Conservation (phyloP, 2,113 vertebrate genomes). For the Pteruthius melanotis region DNA sequence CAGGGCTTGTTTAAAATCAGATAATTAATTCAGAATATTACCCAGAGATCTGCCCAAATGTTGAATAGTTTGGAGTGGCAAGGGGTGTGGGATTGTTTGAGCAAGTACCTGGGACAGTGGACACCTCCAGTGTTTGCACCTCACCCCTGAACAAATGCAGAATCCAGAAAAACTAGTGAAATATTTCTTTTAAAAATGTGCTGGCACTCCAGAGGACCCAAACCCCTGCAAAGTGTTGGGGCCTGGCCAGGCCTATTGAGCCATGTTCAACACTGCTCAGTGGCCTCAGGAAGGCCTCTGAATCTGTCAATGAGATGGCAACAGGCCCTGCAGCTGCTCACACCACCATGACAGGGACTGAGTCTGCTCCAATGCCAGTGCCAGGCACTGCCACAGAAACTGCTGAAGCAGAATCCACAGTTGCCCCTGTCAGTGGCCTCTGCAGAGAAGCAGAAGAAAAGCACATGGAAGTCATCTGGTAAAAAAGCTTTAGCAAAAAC, state of each 20-base stretch:
- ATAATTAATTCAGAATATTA: not conserved
- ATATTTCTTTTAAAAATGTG: not conserved
- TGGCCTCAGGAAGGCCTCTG: not conserved
- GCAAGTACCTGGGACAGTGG: not conserved
- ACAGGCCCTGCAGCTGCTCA: not conserved
- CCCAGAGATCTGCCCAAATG: not conserved
- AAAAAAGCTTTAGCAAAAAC: not conserved
- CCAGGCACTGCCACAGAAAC: not conserved
- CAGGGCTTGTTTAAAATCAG: not conserved
- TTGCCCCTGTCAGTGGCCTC: fast-evolving
- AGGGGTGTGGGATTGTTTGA: not conserved
- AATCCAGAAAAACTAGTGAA: not conserved
- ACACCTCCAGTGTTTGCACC: too few relatives aligned
- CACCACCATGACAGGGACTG: not conserved
- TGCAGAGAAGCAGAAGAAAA: not conserved
- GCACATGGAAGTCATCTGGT: not conserved
- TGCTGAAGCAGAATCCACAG: fast-evolving
- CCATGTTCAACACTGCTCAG: not conserved
- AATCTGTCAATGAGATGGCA: too few relatives aligned
- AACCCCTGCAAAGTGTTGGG: not conserved
- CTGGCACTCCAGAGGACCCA: not conserved
- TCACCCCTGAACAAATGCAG: not conserved
- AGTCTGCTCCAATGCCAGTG: fast-evolving
- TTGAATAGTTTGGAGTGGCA: not conserved
- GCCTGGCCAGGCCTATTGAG: not conserved